phyloP scores from a whole-genome alignment of 2,113 vertebrate genomes.

The Barbus barbus region DNA sequence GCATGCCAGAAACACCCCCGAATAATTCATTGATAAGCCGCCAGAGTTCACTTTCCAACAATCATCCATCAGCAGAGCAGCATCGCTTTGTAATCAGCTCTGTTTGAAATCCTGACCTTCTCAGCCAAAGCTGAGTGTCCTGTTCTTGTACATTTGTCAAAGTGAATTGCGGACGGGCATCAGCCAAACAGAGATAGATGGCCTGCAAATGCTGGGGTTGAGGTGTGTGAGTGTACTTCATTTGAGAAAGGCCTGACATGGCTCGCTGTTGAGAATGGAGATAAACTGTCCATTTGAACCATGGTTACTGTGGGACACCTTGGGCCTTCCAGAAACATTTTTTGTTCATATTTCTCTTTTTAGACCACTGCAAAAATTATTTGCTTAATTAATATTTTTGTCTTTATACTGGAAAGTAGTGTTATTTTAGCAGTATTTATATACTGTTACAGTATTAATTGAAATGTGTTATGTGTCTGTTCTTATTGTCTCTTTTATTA shows the following conservation, averaged over 20 bases:
- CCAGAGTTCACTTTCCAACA: conserved; percentile 32
- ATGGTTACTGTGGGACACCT: conserved; percentile 60
- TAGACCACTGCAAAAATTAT: neutral
- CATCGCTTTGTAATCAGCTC: conserved; percentile 35
- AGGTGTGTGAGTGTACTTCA: conserved; percentile 62
- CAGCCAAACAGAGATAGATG: conserved; percentile 65
- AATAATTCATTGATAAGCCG: conserved; percentile 27
- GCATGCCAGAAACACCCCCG: conserved; percentile 9
- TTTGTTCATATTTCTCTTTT: conserved; percentile 8
- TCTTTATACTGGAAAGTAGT: neutral
- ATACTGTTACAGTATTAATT: neutral
- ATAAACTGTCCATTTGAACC: conserved; percentile 60
- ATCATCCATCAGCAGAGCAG: conserved; percentile 36
- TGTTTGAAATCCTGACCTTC: conserved; percentile 64
- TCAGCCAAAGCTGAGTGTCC: conserved; percentile 63
- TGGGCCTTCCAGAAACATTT: conserved; percentile 45
- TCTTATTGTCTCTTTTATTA: neutral
- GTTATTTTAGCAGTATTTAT: no score
- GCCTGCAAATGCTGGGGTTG: conserved; percentile 62
- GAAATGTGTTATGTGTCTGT: neutral
- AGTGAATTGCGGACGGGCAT: conserved; percentile 58
- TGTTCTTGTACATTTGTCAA: conserved; percentile 75
- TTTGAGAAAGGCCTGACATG: conserved; percentile 66
- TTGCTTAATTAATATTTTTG: neutral
- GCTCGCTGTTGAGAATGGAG: conserved; percentile 63